These are phyloP conservation scores for Sesamia inferens DNA, from an alignment of 2,888 invertebrate species.

Conservation along the genomic window DNA sequence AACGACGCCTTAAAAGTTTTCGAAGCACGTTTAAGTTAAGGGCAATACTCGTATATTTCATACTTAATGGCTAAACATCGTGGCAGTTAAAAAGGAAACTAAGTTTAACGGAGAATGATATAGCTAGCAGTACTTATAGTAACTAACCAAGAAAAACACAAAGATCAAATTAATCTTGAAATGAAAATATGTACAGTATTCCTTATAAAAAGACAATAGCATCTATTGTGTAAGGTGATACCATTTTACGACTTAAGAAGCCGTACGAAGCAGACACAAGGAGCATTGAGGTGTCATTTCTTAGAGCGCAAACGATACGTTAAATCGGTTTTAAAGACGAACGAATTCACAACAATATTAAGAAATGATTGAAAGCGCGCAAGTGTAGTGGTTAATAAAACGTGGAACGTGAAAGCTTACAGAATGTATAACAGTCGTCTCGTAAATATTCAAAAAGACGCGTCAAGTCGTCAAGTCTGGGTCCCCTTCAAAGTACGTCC, in stretches of 20 bases:
- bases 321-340: conserved; percentile 70
- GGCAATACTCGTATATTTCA: conserved; percentile 37
- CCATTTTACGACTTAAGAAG: conserved; percentile 88
- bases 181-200: conserved; percentile 75
- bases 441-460: conserved; percentile 80
- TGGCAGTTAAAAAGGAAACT: conserved; percentile 20
- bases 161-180: conserved; percentile 71
- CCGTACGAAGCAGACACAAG: conserved; percentile 81
- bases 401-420: conserved; percentile 68
- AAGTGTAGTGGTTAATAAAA: conserved; percentile 54
- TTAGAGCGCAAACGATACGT: conserved; percentile 80
- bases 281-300: conserved; percentile 85
- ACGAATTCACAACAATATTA: conserved; percentile 66
- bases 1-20: conserved; percentile 46
- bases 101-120: conserved; percentile 3
- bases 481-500: conserved; percentile 83
- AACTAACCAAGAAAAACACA: conserved; percentile 62
- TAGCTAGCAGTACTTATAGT: conserved; percentile 24
- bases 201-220: conserved; percentile 83
- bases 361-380: conserved; percentile 54
- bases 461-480: conserved; percentile 84
- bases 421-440: conserved; percentile 71
- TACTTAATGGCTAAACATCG: conserved; percentile 47
- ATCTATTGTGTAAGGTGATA: conserved; percentile 87
- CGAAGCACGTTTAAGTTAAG: conserved; percentile 40